Base-by-base conservation (phyloP, 2,888 invertebrate species). In the Oscheius sp. region DNA sequence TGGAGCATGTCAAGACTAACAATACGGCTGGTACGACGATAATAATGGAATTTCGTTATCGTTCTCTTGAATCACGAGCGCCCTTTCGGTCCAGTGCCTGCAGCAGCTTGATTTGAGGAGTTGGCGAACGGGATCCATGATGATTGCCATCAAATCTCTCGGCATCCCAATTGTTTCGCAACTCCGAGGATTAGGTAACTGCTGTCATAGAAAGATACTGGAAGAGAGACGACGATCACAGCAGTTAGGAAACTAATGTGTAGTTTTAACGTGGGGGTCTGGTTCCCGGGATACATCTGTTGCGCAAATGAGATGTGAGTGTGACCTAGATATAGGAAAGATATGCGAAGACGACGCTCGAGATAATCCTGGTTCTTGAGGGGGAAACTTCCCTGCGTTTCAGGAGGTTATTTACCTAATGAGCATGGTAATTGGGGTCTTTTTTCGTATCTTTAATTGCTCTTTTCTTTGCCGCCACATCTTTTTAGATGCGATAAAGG, bases 261-360 rank as follows among this genome's bases (percentile, higher is more conserved):
- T 7, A 3, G 42, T 42, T 42, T 42, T 7, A 42, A 7, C 42
- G 42, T 5, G 42, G 7, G 42, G 42, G 42, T 21, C 55, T 42
- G 42, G 59, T 60, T 60, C 53, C 68, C 53, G 11, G 53, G 68
- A 21, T 68, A 53, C 53, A 55, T 68, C 35, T 55, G 68, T 68
- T 55, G 68, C 68, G 68, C 68, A 55, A 55, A 68, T 68, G 68
- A 68, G 68, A 63, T 63, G 63, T 63, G 63, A 48, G 37, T 42
- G 62, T 47, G 68, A 68, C 53, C 68, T 68, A 68, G 68, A 68
- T 63, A 21, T 68, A 53, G 53, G 68, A 51, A 35, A 68, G 68
- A 68, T 68, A 68, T 68, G 55, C 50, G 65, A 11, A 32, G 33
- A 21, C 21, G 21, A 21, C n/a, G 3, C 2, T 35, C 60, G n/a